phyloP scores from a whole-genome alignment of 2,888 invertebrate species.

The Pollenia angustigena region DNA sequence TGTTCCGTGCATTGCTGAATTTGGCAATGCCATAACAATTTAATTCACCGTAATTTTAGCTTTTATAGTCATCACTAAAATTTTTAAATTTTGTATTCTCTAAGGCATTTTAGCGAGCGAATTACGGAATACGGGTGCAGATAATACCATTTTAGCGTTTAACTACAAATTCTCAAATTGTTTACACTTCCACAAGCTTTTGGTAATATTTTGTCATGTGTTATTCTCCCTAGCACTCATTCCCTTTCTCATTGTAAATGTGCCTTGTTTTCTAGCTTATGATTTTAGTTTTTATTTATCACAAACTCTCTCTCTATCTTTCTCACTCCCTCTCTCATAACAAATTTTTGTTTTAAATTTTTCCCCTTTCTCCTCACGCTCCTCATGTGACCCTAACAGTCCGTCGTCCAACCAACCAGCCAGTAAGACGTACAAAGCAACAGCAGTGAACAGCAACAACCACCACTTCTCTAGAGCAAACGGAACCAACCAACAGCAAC shows the following conservation, averaged over 20 bases:
- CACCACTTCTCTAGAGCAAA: not conserved
- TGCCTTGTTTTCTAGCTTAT: not conserved
- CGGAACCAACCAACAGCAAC: not conserved
- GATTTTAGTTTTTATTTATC: constrained; percentile 6
- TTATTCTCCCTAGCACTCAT: constrained; percentile 17
- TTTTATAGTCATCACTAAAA: too few relatives aligned
- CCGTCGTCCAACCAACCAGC: not conserved
- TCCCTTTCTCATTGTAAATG: not conserved
- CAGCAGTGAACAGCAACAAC: constrained; percentile 15
- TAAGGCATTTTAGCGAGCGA: too few relatives aligned
- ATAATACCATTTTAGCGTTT: not conserved
- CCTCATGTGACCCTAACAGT: not conserved
- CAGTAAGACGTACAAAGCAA: constrained; percentile 16
- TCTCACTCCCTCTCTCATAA: not conserved
- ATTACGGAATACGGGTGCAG: too few relatives aligned
- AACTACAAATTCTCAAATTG: not conserved
- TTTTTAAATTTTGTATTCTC: too few relatives aligned
- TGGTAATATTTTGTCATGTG: constrained; percentile 32
- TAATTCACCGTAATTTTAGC: too few relatives aligned
- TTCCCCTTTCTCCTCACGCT: not conserved
- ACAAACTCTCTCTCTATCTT: constrained; percentile 11
- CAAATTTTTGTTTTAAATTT: not conserved
- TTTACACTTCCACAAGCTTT: not conserved
- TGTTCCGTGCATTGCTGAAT: too few relatives aligned
- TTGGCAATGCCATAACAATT: too few relatives aligned